phyloP scores from a whole-genome alignment of 1,140 invertebrate species.

The Epicauta chinensis region DNA sequence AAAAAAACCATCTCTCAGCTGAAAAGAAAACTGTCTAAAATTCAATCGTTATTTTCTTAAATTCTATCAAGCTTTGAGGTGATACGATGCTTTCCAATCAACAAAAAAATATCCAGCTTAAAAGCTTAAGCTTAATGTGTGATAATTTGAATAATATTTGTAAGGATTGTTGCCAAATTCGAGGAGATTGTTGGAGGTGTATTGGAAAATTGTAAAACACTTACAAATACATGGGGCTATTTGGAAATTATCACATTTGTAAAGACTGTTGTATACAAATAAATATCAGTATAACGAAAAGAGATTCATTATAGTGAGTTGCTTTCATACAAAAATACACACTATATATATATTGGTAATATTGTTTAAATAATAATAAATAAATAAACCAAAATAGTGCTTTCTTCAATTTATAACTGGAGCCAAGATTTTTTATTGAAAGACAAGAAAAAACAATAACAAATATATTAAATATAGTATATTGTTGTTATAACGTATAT shows the following conservation, averaged over 20 bases:
- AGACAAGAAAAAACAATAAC: too few relatives aligned
- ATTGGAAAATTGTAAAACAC: not conserved
- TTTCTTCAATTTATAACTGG: slow-evolving; percentile 2
- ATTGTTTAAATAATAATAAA: too few relatives aligned
- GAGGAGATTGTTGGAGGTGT: too few relatives aligned
- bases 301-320: not conserved
- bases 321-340: slow-evolving; percentile 14
- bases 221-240: slow-evolving; percentile 12
- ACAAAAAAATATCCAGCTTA: not conserved
- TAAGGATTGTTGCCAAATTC: not conserved
- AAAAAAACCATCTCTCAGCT: too few relatives aligned
- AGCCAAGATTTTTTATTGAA: too few relatives aligned
- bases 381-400: slow-evolving; percentile 1
- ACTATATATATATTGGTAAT: too few relatives aligned
- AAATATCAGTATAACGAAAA: slow-evolving; percentile 21
- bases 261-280: slow-evolving; percentile 21
- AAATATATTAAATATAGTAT: too few relatives aligned
- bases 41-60: too few relatives aligned
- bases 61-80: too few relatives aligned
- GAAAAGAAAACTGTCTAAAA: too few relatives aligned
- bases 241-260: slow-evolving; percentile 16
- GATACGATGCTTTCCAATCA: too few relatives aligned
- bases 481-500: too few relatives aligned
- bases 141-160: not conserved
- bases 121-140: not conserved